phyloP scores from a whole-genome alignment of 2,113 vertebrate species.

The Syngnathus scovelli region DNA sequence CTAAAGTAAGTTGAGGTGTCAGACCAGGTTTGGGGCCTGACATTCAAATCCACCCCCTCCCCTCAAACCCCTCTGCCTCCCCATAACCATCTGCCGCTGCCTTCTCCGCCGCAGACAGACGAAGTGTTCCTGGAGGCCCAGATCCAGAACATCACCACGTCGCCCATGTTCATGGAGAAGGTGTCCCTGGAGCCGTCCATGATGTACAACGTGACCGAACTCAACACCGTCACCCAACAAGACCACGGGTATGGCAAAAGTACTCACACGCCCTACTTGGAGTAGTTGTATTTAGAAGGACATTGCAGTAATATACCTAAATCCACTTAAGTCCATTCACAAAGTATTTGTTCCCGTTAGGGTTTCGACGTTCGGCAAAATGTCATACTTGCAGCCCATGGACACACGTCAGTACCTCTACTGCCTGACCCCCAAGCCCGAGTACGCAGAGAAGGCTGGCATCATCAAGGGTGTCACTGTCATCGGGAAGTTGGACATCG shows the following conservation, averaged over 20 bases:
- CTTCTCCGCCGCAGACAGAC: constrained; percentile 77
- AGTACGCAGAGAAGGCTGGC: constrained; percentile 96
- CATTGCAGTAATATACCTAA: too few relatives aligned
- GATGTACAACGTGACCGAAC: constrained; percentile 94
- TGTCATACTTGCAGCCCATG: constrained; percentile 93
- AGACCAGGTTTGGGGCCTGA: too few relatives aligned
- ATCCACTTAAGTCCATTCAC: too few relatives aligned
- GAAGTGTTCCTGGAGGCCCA: constrained; percentile 98
- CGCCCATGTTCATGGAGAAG: constrained; percentile 99
- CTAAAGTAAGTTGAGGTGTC: background rate
- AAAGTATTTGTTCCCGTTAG: constrained; percentile 47
- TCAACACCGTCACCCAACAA: constrained; percentile 75
- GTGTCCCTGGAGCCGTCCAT: constrained; percentile 95
- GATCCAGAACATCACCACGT: constrained; percentile 98
- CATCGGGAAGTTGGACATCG: constrained; percentile 97
- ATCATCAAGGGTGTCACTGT: constrained; percentile 97
- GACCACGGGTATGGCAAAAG: constrained; percentile 74
- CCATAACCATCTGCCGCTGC: background rate
- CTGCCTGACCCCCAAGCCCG: constrained; percentile 93
- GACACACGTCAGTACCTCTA: constrained; percentile 97
- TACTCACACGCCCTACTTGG: too few relatives aligned
- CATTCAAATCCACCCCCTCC: too few relatives aligned
- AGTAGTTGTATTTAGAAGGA: too few relatives aligned
- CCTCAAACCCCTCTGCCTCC: background rate
- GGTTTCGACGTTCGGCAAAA: constrained; percentile 91